These are phyloP conservation scores for Bubo scandiacus DNA, from an alignment of 2,113 vertebrate species.

Conservation along the genomic window DNA sequence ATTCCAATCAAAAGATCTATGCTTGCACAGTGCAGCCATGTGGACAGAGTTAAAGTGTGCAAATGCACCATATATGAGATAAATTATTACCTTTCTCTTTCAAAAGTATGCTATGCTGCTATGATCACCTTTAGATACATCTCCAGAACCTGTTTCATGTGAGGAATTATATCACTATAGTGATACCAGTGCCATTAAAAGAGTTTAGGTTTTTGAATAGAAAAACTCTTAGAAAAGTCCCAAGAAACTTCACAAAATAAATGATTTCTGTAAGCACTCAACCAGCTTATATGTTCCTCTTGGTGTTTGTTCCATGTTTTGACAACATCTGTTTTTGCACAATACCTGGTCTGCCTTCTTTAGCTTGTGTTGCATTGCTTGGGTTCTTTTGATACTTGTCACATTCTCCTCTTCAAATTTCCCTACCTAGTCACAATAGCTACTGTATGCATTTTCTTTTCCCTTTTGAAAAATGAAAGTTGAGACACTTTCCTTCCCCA, in stretches of 20 bases:
- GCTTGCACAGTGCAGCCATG: rapidly evolving
- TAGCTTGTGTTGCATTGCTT: not conserved
- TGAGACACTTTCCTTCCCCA: not conserved
- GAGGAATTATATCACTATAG: not conserved
- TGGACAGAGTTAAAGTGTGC: not conserved
- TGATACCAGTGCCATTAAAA: not conserved
- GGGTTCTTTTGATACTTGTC: not conserved
- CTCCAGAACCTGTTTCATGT: not conserved
- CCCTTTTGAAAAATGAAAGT: not conserved
- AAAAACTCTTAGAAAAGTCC: not conserved
- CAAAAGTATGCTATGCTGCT: not conserved
- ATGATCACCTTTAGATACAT: not conserved
- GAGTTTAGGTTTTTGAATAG: not conserved
- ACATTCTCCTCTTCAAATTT: not conserved
- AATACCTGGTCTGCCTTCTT: not conserved
- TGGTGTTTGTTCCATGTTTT: not conserved
- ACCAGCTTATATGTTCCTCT: not conserved
- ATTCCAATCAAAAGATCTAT: not conserved
- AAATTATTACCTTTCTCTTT: not conserved
- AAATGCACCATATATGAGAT: not conserved
- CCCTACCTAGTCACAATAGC: not conserved
- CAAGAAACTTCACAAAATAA: not conserved
- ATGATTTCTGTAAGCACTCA: not conserved
- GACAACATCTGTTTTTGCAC: not conserved
- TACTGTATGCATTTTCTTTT: not conserved